Evolutionary conservation across 2,797 vertebrate genomes (phyloP).

Genomic region (Neosilurus hyrtlii): DNA sequence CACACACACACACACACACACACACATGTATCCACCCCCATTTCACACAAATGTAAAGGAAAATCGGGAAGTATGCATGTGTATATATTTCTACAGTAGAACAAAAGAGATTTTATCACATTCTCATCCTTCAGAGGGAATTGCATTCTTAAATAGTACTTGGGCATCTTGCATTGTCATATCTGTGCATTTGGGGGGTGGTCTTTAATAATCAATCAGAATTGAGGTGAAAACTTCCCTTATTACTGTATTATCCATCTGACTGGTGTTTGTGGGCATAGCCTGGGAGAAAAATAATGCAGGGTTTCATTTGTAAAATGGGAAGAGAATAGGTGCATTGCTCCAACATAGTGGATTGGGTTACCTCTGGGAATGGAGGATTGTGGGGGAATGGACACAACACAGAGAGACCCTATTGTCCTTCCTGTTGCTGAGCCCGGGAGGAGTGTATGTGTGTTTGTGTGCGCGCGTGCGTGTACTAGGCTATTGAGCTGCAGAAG

Average conservation of each 20-base stretch:
- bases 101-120: constrained; percentile 12
- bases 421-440: constrained; percentile 68
- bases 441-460: constrained; percentile 61
- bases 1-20: not conserved
- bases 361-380: constrained; percentile 69
- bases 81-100: constrained; percentile 1
- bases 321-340: constrained; percentile 86
- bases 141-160: not conserved
- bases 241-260: constrained; percentile 50
- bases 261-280: constrained; percentile 38
- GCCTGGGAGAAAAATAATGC: constrained; percentile 67
- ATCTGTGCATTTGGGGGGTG: constrained; percentile 25
- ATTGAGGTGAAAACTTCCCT: constrained; percentile 28
- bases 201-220: constrained; percentile 50
- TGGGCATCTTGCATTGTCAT: not conserved
- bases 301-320: constrained; percentile 81
- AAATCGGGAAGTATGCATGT: not conserved
- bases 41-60: not conserved
- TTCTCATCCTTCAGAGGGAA: not conserved
- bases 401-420: constrained; percentile 77
- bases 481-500: constrained; percentile 69
- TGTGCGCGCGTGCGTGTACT: constrained; percentile 35
- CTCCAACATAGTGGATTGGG: constrained; percentile 79
- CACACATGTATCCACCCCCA: too few relatives aligned
- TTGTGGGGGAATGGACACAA: constrained; percentile 62